These are phyloP conservation scores for Tragelaphus eurycerus DNA, from an alignment of 2,797 vertebrate genomes.

Conservation along the genomic window DNA sequence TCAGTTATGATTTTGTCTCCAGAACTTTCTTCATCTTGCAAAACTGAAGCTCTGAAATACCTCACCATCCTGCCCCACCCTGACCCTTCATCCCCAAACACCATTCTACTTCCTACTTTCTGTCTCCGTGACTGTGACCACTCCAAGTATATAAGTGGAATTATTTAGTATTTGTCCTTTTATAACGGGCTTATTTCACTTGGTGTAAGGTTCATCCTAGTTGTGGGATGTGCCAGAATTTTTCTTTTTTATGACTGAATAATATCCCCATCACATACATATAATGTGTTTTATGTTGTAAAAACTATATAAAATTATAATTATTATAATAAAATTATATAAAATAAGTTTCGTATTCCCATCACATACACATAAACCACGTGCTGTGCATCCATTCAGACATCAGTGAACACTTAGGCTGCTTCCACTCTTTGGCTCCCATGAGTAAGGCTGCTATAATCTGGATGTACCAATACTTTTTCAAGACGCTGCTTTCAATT, in stretches of 20 bases:
- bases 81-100: not conserved
- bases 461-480: not conserved
- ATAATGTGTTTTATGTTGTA: not conserved
- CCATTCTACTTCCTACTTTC: not conserved
- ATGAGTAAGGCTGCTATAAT: not conserved
- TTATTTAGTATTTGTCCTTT: not conserved
- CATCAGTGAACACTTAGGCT: not conserved
- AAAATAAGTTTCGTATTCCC: not conserved
- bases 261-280: not conserved
- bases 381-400: not conserved
- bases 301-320: not conserved
- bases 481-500: not conserved
- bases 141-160: not conserved
- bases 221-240: not conserved
- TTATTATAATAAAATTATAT: not conserved
- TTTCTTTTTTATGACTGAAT: not conserved
- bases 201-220: not conserved
- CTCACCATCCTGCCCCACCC: not conserved
- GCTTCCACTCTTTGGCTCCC: not conserved
- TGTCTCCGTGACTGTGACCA: not conserved
- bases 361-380: not conserved
- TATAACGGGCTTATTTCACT: not conserved
- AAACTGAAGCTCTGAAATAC: not conserved
- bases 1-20: not conserved
- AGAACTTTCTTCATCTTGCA: not conserved